Evolutionary conservation across 2,113 vertebrate genomes (phyloP).

Genomic region (Theropithecus gelada): DNA sequence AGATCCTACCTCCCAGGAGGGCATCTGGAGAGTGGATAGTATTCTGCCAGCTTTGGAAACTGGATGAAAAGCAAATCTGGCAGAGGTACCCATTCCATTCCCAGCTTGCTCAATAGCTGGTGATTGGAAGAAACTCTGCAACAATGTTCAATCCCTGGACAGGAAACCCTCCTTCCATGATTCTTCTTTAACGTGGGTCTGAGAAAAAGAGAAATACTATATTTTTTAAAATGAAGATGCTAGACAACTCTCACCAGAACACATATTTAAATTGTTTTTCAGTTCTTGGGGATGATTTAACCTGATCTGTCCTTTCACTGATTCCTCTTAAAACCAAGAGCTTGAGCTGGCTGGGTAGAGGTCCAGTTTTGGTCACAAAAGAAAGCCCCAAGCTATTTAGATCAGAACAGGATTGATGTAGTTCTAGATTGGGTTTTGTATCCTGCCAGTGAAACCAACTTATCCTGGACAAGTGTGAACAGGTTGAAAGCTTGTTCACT

Average conservation of each 20-base stretch:
- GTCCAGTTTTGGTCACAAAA: background rate
- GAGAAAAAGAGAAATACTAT: background rate
- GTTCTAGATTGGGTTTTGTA: background rate
- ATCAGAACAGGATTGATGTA: background rate
- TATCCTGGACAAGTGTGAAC: background rate
- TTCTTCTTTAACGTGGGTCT: background rate
- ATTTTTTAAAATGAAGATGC: background rate
- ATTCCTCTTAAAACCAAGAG: background rate
- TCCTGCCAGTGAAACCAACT: background rate
- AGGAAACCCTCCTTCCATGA: background rate
- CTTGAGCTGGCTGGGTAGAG: background rate
- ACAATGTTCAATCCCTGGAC: slow-evolving; percentile 50
- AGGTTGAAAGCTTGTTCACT: background rate
- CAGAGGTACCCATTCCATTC: slow-evolving; percentile 85
- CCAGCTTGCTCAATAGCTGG: slow-evolving; percentile 60
- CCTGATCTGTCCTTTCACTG: background rate
- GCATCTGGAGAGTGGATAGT: slow-evolving; percentile 82
- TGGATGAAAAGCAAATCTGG: slow-evolving; percentile 81
- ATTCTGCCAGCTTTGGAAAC: slow-evolving; percentile 83
- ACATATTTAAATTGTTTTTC: background rate
- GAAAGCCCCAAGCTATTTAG: background rate
- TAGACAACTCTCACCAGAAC: background rate
- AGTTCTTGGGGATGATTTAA: background rate
- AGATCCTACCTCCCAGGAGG: slow-evolving; percentile 78
- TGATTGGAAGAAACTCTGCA: slow-evolving; percentile 83